phyloP scores from a whole-genome alignment of 92 coral and sea anemone genomes.

The Paramuricea clavata region DNA sequence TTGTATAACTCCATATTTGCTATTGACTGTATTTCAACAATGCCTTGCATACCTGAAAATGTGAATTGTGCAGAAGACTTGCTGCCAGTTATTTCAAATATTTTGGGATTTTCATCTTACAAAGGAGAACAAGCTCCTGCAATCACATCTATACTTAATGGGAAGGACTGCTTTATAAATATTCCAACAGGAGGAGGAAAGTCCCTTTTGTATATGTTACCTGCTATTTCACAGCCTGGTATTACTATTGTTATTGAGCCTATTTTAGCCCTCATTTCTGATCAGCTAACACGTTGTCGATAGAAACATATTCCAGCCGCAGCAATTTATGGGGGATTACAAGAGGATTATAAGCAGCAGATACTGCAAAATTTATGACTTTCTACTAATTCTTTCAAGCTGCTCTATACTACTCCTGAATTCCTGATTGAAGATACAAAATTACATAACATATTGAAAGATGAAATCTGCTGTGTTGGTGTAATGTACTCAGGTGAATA shows the following conservation, averaged over 20 bases:
- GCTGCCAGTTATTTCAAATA: neutral
- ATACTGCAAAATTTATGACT: neutral
- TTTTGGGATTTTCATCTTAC: neutral
- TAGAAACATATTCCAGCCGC: neutral
- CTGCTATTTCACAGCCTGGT: neutral
- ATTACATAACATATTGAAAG: neutral
- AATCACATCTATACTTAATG: neutral
- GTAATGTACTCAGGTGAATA: too few species aligned
- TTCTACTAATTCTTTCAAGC: neutral
- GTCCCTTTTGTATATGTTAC: neutral
- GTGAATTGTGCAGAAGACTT: neutral
- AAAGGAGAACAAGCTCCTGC: neutral
- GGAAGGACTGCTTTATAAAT: neutral
- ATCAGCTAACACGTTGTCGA: neutral
- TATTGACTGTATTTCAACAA: too few species aligned
- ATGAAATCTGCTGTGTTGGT: too few species aligned
- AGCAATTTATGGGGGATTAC: neutral
- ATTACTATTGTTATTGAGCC: constrained; percentile 6
- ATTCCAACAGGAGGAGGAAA: constrained; percentile 9
- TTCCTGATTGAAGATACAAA: neutral
- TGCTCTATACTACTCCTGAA: constrained; percentile 9
- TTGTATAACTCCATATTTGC: too few species aligned
- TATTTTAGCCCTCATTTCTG: neutral
- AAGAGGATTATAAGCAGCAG: neutral
- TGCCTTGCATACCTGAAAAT: neutral